Evolutionary conservation across 1,140 invertebrate species (phyloP).

Genomic region (Mizuhopecten yessoensis): DNA sequence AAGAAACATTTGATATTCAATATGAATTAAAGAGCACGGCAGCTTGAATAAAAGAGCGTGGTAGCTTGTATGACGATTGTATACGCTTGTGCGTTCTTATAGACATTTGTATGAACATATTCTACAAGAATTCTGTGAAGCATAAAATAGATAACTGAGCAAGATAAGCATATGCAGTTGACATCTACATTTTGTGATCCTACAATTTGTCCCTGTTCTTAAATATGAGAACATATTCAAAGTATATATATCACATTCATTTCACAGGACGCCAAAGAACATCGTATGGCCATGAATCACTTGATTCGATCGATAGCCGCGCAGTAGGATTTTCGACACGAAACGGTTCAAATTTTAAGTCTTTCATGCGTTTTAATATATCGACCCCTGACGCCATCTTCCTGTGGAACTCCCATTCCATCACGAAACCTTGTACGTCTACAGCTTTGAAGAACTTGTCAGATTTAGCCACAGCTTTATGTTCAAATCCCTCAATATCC

Average conservation of each 20-base stretch:
- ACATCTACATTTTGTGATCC: too few relatives aligned
- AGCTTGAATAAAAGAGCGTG: too few relatives aligned
- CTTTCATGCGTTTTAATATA: conserved; percentile 47
- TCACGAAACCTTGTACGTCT: conserved; percentile 52
- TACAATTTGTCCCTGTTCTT: too few relatives aligned
- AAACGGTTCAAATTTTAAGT: conserved; percentile 46
- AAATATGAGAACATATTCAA: too few relatives aligned
- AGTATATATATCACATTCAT: not conserved
- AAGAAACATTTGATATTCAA: too few relatives aligned
- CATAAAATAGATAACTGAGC: too few relatives aligned
- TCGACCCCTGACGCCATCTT: not conserved
- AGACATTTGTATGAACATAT: too few relatives aligned
- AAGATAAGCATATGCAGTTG: too few relatives aligned
- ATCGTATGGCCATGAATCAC: conserved; percentile 50
- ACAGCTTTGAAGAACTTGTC: conserved; percentile 55
- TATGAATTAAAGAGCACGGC: too few relatives aligned
- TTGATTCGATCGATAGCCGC: not conserved
- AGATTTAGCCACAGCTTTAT: conserved; percentile 50
- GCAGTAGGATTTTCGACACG: not conserved
- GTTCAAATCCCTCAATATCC: conserved; percentile 64
- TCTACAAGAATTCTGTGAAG: too few relatives aligned
- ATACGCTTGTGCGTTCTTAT: too few relatives aligned
- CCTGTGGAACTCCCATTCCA: conserved; percentile 62
- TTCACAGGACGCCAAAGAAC: conserved; percentile 49
- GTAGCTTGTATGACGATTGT: too few relatives aligned